A percentile compares a stretch with the other conserved stretches of the same genome.
phyloP scores from a whole-genome alignment of 1,140 invertebrate species.

The Aphaenogaster rudis region DNA sequence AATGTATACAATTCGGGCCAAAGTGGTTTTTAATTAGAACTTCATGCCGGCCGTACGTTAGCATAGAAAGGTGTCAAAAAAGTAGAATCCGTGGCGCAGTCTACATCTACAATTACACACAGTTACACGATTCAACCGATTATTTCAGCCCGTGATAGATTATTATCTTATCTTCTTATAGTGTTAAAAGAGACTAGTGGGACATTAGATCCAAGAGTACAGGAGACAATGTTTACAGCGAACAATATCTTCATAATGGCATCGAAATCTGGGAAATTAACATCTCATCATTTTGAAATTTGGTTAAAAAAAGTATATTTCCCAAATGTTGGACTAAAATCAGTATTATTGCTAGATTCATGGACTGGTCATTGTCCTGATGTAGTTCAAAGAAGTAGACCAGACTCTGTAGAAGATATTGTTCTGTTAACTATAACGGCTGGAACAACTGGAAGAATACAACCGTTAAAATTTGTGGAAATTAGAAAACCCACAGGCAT shows the following conservation, averaged over 20 bases:
- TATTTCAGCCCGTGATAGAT: too few species aligned
- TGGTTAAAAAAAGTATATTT: constrained; percentile 1
- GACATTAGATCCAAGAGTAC: too few species aligned
- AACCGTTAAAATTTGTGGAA: too few species aligned
- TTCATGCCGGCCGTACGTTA: background rate
- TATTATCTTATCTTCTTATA: too few species aligned
- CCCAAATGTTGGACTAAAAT: background rate
- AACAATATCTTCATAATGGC: background rate
- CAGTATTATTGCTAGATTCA: background rate
- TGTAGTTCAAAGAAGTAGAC: background rate
- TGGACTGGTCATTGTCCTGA: background rate
- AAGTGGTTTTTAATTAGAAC: background rate
- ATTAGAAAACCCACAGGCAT: too few species aligned
- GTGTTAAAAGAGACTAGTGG: too few species aligned
- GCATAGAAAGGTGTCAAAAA: background rate
- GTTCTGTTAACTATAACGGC: too few species aligned
- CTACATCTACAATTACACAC: too few species aligned
- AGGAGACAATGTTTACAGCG: background rate
- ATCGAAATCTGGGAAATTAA: background rate
- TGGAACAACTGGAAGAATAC: too few species aligned
- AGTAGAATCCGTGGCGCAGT: too few species aligned
- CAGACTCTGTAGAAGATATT: too few species aligned
- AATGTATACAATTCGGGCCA: background rate
- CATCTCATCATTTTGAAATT: background rate
- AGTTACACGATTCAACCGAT: too few species aligned